Base-by-base conservation (phyloP, 2,113 vertebrate species). In the Recurvirostra avosetta region DNA sequence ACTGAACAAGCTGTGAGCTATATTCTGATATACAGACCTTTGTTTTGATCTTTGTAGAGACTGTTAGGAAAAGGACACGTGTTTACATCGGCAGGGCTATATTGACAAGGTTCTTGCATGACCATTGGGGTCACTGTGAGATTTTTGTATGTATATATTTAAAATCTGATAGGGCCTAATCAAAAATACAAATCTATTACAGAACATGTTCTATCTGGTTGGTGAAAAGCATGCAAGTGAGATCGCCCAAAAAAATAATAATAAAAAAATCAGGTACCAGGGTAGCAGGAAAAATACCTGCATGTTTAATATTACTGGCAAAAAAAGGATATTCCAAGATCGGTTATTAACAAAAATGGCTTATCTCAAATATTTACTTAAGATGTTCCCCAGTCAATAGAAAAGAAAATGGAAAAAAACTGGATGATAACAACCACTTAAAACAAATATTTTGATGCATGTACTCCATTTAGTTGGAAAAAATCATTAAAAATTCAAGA, bases 401-500 rank as follows among this genome's bases (percentile, higher is more conserved):
- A 87, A 93, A 79, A 70, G 34, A 84, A 88, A 94, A 94, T 68
- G 85, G 82, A 63, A 96, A 90, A 91, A 80, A 43, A 2, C 10
- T 15, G 21, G 38, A 77, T 68, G 66, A 52, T 30, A 90, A 76
- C 34, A 63, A 89, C 82, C 34, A 71, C 86, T 94, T 94, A 90
- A 56, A 94, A 55, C 41, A 94, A 96, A 15, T 86, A 85, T 93
- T 89, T 88, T 96, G 71, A 83, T 68, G 62, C 9, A 1, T 78
- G 81, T 40, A 85, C 87, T 90, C 67, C 72, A 67, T 66, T 82
- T 86, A 77, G 72, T 49, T 55, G 94, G 94, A 92, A 97, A 97
- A 97, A 91, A 58, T 74, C 27, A 87, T 97, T 95, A 95, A 81
- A 93, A 83, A 86, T 85, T 92, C 47, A 95, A 91, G 90, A 77